Conservation (phyloP, 23 tunicate species). For the Halocynthia roretzi region DNA sequence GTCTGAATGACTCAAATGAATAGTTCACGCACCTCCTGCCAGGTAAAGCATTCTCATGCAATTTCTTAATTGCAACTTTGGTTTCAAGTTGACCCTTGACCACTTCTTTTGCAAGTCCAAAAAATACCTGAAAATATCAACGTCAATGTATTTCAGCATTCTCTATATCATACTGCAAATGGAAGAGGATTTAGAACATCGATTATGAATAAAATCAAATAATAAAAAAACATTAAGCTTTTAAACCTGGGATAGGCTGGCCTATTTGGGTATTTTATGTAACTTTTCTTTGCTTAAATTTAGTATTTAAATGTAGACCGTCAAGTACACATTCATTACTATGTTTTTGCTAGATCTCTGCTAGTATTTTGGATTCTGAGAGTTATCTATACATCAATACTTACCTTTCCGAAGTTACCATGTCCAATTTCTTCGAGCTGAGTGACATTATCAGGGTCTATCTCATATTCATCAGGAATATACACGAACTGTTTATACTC, state of each 20-base stretch:
- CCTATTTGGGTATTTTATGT: too few species aligned
- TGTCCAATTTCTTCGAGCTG: slow-evolving; percentile 61
- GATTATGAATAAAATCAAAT: too few species aligned
- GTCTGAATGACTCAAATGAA: neutral
- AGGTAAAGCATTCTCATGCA: slow-evolving; percentile 46
- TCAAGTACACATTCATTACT: too few species aligned
- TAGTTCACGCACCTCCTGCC: slow-evolving; percentile 1
- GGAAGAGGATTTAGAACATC: too few species aligned
- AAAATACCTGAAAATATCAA: slow-evolving; percentile 40
- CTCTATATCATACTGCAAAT: too few species aligned
- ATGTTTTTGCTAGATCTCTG: too few species aligned
- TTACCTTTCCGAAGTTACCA: slow-evolving; percentile 82
- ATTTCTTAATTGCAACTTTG: slow-evolving; percentile 72
- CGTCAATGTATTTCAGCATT: too few species aligned
- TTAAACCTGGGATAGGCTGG: too few species aligned
- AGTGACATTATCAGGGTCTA: slow-evolving; percentile 43
- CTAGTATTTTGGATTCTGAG: too few species aligned
- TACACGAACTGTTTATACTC: slow-evolving; percentile 56
- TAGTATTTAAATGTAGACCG: too few species aligned
- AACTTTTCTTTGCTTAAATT: too few species aligned
- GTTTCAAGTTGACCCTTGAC: slow-evolving; percentile 60
- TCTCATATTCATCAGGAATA: slow-evolving; percentile 75
- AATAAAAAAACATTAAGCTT: too few species aligned
- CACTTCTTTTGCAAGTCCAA: slow-evolving; percentile 56
- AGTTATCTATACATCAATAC: neutral